These are phyloP conservation scores for Lasioglossum lativentre DNA, from an alignment of 2,888 invertebrate genomes.

Conservation along the genomic window DNA sequence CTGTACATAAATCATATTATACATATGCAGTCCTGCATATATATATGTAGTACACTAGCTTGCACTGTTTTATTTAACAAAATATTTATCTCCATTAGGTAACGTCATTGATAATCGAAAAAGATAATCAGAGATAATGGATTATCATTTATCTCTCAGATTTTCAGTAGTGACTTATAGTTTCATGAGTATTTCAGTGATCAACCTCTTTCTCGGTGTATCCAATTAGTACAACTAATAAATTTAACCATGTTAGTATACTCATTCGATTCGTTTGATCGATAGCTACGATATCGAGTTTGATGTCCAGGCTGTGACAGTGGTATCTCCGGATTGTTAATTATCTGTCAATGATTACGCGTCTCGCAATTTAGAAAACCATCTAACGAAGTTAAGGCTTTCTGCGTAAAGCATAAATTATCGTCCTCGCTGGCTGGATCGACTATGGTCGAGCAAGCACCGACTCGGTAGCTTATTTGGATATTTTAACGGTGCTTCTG, in stretches of 20 bases:
- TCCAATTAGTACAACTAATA: background rate
- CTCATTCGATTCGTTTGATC: constrained; percentile 10
- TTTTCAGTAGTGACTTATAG: background rate
- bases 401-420: constrained; percentile 36
- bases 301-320: constrained; percentile 12
- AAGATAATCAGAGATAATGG: no score
- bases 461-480: constrained; percentile 28
- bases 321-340: constrained; percentile 33
- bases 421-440: background rate
- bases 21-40: no score
- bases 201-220: background rate
- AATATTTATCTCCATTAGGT: no score
- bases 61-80: no score
- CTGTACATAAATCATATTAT: no score
- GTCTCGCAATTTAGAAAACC: constrained; percentile 25
- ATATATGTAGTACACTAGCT: no score
- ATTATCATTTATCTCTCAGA: no score
- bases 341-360: constrained; percentile 38
- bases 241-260: background rate
- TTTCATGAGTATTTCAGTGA: background rate
- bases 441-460: background rate
- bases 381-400: constrained; percentile 4
- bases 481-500: constrained; percentile 25
- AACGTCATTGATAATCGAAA: no score
- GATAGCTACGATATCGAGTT: constrained; percentile 13